These are phyloP conservation scores for Zele albiditarsus DNA, from an alignment of 2,888 invertebrate genomes.

Conservation along the genomic window DNA sequence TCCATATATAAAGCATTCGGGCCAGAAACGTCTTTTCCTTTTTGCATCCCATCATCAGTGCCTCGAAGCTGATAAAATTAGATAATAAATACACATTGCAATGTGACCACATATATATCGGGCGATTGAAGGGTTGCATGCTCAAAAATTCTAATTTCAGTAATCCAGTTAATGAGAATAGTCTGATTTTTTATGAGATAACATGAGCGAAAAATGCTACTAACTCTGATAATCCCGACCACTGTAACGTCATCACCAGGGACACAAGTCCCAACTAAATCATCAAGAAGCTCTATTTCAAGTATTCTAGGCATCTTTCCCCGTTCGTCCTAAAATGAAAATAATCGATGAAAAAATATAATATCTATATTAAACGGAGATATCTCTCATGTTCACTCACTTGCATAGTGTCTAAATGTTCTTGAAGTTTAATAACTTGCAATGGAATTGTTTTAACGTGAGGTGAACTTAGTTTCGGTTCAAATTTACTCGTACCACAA, in stretches of 20 bases:
- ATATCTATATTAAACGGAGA: background rate
- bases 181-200: too few relatives aligned
- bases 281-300: slow-evolving; percentile 89
- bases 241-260: slow-evolving; percentile 93
- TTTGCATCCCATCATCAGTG: slow-evolving; percentile 74
- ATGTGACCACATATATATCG: too few relatives aligned
- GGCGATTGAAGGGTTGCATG: too few relatives aligned
- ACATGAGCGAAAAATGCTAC: background rate
- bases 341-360: background rate
- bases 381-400: background rate
- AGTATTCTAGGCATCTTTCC: slow-evolving; percentile 85
- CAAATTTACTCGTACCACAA: slow-evolving; percentile 79
- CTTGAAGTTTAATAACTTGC: slow-evolving; percentile 89
- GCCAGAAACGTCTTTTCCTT: slow-evolving; percentile 72
- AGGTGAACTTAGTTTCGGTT: slow-evolving; percentile 78
- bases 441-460: slow-evolving; percentile 84
- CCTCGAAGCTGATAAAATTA: slow-evolving; percentile 43
- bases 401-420: slow-evolving; percentile 80
- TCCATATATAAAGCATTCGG: slow-evolving; percentile 82
- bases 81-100: background rate
- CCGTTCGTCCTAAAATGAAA: slow-evolving; percentile 76
- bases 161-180: too few relatives aligned
- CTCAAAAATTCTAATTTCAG: too few relatives aligned
- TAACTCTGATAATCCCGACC: slow-evolving; percentile 81
- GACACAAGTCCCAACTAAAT: slow-evolving; percentile 85